Conservation (phyloP, 2,113 vertebrate species). For the Sapajus apella region DNA sequence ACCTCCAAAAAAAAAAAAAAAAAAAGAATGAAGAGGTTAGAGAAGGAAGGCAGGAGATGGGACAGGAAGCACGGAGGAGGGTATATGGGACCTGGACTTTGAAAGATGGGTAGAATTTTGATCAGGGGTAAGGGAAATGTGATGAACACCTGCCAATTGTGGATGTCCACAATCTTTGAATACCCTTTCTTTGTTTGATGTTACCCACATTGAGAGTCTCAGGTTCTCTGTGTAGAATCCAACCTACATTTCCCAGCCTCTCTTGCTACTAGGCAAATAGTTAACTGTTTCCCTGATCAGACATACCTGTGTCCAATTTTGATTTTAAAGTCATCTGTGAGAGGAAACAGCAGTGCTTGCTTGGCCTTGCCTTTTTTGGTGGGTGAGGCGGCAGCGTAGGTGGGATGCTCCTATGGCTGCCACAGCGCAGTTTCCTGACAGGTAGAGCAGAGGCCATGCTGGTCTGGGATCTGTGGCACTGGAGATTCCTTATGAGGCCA, state of each 20-base stretch:
- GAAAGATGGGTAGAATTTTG: neutral
- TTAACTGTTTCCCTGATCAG: neutral
- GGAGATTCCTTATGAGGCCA: neutral
- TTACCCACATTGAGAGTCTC: neutral
- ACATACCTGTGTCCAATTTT: neutral
- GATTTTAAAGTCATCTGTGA: neutral
- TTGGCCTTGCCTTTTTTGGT: neutral
- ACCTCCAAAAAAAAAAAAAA: too few relatives aligned
- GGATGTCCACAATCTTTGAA: neutral
- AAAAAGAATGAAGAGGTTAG: neutral
- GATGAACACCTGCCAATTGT: neutral
- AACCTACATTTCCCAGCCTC: neutral
- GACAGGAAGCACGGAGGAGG: too few relatives aligned
- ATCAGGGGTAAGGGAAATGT: neutral
- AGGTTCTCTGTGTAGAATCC: neutral
- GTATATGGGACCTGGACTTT: neutral
- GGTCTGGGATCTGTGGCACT: neutral
- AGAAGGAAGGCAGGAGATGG: neutral
- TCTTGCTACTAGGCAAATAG: neutral
- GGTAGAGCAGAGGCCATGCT: neutral
- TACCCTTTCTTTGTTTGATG: neutral
- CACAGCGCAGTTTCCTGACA: neutral
- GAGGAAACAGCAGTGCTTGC: neutral
- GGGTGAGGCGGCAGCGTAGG: neutral
- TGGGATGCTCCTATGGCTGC: accelerated